phyloP scores from a whole-genome alignment of 2,797 vertebrate species.

The Podargus strigoides region DNA sequence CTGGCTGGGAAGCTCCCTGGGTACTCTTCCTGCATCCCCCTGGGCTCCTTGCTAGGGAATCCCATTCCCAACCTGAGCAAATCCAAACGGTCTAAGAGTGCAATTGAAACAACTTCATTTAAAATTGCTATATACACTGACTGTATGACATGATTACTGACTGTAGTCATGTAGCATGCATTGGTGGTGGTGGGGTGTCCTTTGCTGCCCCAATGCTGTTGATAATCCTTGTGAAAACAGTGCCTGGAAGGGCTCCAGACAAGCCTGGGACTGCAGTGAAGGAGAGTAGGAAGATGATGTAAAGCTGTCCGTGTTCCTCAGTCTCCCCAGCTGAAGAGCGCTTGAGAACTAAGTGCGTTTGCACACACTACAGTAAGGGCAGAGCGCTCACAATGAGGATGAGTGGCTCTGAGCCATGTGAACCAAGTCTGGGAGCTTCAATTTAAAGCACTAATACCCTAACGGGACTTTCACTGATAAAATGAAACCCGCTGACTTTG shows the following conservation, averaged over 20 bases:
- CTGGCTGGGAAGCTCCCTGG: background rate
- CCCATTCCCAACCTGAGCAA: background rate
- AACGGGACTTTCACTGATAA: background rate
- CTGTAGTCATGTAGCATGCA: too few species aligned
- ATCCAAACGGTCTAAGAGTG: background rate
- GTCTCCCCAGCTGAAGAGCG: background rate
- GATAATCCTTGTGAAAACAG: background rate
- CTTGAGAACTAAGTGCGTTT: background rate
- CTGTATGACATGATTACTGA: too few species aligned
- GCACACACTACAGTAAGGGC: background rate
- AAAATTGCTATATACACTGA: background rate
- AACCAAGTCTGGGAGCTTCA: background rate
- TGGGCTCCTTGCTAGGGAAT: background rate
- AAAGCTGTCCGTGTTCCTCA: background rate
- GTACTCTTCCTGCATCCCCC: background rate
- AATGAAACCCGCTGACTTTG: background rate
- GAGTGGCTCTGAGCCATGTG: background rate
- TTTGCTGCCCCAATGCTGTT: background rate
- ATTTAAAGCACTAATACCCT: background rate
- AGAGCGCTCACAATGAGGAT: fast-evolving
- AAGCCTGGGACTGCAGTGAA: background rate
- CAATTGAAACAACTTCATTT: background rate
- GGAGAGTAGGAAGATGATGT: background rate
- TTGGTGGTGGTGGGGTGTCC: background rate
- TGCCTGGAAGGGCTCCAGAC: background rate